Evolutionary conservation across 2,113 vertebrate species (phyloP), one percentile per base, ranked within the genome.

Genomic region (Carassius carassius): DNA sequence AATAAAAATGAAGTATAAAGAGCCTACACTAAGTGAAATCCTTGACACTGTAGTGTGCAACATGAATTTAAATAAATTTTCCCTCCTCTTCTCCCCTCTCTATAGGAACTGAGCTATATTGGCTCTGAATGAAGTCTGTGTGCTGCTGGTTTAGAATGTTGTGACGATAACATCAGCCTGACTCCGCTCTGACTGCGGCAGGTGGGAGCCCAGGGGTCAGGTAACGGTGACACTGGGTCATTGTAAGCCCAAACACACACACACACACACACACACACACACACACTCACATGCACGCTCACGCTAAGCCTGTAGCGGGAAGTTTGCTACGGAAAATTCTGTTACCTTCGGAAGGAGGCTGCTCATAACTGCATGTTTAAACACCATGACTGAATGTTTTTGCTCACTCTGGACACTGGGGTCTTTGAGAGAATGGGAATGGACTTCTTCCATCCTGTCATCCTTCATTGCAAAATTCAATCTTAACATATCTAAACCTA

Each of bases 181-280:
- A 60, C 76, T 78, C 76, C 54, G 19, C 54, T 78, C 76, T 60
- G 76, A 67, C 62, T 69, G 62, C 16, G n/a, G 78, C 78, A 81
- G 78, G 78, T 81, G 78, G 78, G 63, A 81, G 62, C 23, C 60
- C 62, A 29, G 47, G 62, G 78, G 78, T 81, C 78, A 81, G 78
- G 78, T 81, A 81, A 81, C 44, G 62, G 69, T 73, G 56, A 67
- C 44, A 80, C 5, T 80, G 67, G 78, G 69, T 32, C 11, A 1
- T 21, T 58, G 21, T 72, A 62, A 16, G 5, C 32, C 35, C 49
- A 73, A 25, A 74, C 67, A 35, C 25, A 51, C 63, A 25, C 58
- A 79, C 41, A 44, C 41, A 41, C 41, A 41, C 41, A 41, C 41
- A 41, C 75, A 76, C 73, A 49, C 14, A 75, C 49, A 41, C 44